Percentiles rank a stretch among this genome's conserved stretches.
phyloP scores from a whole-genome alignment of 2,113 vertebrate genomes.

The cattle (Bos taurus) region DNA sequence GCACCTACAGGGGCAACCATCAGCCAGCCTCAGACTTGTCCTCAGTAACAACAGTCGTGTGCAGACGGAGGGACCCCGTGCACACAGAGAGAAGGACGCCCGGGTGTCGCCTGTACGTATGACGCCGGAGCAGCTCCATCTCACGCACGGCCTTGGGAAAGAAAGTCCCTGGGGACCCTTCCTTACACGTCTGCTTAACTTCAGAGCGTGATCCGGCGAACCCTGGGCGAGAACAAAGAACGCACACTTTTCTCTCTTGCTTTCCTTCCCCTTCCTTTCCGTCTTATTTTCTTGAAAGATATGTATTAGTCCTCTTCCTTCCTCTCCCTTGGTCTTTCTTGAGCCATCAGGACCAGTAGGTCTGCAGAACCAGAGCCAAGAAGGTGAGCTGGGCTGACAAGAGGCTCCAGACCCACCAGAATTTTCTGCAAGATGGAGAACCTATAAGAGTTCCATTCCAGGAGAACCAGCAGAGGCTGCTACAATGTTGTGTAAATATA shows the following conservation, averaged over 20 bases:
- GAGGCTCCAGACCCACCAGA: background rate
- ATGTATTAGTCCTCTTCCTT: rapidly evolving
- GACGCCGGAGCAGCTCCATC: background rate
- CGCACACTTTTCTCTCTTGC: too few relatives aligned
- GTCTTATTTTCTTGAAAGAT: background rate
- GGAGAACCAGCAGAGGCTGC: background rate
- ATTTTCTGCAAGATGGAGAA: background rate
- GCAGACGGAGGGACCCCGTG: background rate
- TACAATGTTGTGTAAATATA: rapidly evolving
- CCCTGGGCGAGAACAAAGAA: rapidly evolving
- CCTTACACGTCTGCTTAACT: rapidly evolving
- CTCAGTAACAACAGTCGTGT: rapidly evolving
- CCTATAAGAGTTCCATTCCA: rapidly evolving
- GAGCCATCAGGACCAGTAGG: background rate
- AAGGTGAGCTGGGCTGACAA: background rate
- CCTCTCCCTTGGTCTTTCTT: background rate
- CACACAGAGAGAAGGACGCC: background rate
- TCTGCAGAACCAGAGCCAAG: background rate
- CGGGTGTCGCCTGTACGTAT: rapidly evolving
- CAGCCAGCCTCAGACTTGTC: rapidly evolving
- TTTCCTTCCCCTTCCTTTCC: background rate
- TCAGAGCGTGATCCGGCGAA: rapidly evolving
- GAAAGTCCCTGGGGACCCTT: background rate
- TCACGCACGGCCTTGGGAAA: rapidly evolving
- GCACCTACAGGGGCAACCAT: rapidly evolving